These are phyloP conservation scores for Lytechinus variegatus DNA, from an alignment of 35 echinoderm and acorn worm species.

Conservation along the genomic window DNA sequence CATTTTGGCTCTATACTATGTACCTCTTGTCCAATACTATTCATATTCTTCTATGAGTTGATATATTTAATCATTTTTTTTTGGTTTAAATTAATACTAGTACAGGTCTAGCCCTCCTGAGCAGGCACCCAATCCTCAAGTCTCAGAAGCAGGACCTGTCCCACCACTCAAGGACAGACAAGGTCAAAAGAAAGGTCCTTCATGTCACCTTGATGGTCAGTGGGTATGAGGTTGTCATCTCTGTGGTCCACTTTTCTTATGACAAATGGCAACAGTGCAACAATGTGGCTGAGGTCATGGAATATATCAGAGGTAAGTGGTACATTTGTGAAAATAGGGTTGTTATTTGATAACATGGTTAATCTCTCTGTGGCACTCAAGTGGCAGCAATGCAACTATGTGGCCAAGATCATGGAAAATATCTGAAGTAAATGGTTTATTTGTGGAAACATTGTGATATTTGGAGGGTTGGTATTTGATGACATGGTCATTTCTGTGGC, in stretches of 20 bases:
- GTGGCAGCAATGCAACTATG: no score
- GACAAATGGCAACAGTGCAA: conserved; percentile 77
- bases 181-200: conserved; percentile 64
- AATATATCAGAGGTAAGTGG: conserved; percentile 62
- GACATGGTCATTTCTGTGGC: conserved; percentile 57
- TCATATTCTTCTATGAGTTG: no score
- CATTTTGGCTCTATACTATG: no score
- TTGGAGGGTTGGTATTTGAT: neutral
- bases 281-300: conserved; percentile 76
- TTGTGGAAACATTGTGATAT: no score
- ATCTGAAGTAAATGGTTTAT: no score
- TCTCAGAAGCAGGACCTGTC: conserved; percentile 47
- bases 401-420: no score
- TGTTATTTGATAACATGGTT: no score
- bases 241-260: conserved; percentile 74
- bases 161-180: conserved; percentile 62
- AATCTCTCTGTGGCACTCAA: no score
- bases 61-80: no score
- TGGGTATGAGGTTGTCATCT: conserved; percentile 26
- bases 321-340: no score
- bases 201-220: conserved; percentile 51
- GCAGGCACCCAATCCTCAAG: conserved; percentile 57
- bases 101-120: conserved; percentile 70
- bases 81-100: neutral
- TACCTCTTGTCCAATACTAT: no score